These are phyloP conservation scores for Rhagologus leucostigma DNA, from an alignment of 2,113 vertebrate species.

Conservation along the genomic window DNA sequence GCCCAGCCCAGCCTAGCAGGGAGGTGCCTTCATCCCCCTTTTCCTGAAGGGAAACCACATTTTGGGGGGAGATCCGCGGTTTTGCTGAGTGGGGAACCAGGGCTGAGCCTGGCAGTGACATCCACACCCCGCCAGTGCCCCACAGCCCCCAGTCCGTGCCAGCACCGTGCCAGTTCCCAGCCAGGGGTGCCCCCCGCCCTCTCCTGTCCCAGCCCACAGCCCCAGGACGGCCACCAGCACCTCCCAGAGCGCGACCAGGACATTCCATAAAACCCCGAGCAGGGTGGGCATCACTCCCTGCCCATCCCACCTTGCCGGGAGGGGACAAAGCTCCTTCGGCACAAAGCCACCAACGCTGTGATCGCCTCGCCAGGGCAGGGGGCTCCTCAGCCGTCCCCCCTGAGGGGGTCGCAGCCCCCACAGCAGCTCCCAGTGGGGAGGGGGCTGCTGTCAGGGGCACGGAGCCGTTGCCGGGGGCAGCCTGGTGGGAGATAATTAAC, in stretches of 20 bases:
- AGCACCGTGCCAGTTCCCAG: rapidly evolving
- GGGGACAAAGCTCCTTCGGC: not conserved
- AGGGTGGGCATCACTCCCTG: not conserved
- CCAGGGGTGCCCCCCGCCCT: not conserved
- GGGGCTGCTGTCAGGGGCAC: not conserved
- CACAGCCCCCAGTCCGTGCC: not conserved
- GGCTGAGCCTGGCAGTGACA: not conserved
- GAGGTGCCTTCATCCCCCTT: not conserved
- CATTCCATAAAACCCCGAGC: not conserved
- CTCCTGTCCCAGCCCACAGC: not conserved
- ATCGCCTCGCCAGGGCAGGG: not conserved
- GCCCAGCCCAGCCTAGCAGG: not conserved
- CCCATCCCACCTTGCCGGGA: not conserved
- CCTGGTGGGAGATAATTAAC: not conserved
- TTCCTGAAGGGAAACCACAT: not conserved
- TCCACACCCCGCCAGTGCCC: not conserved
- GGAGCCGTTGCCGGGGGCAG: not conserved
- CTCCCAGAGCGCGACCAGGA: rapidly evolving
- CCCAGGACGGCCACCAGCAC: rapidly evolving
- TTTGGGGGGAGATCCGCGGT: rapidly evolving
- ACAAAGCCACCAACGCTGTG: not conserved
- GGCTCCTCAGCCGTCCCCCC: rapidly evolving
- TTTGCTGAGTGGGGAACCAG: rapidly evolving
- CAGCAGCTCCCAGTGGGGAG: not conserved
- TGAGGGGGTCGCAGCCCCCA: rapidly evolving